A percentile compares a stretch with the other conserved stretches of the same genome.
Conservation (phyloP, 2,797 vertebrate genomes). For the Pteronotus mesoamericanus region DNA sequence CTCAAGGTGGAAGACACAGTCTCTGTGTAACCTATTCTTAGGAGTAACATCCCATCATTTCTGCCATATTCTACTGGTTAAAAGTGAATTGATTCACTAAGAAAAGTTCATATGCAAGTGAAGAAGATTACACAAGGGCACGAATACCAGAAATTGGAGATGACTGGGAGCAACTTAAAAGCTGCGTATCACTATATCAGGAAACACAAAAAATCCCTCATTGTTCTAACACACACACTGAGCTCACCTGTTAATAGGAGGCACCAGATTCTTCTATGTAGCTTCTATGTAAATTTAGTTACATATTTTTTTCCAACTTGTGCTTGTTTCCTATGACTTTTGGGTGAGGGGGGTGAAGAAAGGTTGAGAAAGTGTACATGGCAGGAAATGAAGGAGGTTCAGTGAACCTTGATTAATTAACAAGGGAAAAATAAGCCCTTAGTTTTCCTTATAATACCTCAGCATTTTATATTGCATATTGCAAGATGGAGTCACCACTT, state of each 20-base stretch:
- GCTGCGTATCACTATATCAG: accelerated
- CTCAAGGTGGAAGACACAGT: neutral
- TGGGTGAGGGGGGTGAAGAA: accelerated
- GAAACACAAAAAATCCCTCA: neutral
- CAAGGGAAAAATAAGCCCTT: neutral
- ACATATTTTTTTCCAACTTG: neutral
- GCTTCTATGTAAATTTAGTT: neutral
- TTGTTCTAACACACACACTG: neutral
- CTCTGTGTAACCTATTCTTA: neutral
- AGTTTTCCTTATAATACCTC: neutral
- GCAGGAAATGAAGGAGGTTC: neutral
- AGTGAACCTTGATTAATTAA: neutral
- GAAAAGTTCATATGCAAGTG: neutral
- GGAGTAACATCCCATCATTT: neutral
- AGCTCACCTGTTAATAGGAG: neutral
- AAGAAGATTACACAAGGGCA: neutral
- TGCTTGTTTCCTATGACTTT: neutral
- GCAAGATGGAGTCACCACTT: slow-evolving; percentile 16
- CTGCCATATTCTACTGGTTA: neutral
- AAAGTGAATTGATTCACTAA: neutral
- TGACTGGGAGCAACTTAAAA: neutral
- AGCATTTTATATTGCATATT: neutral
- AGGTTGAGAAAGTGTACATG: neutral
- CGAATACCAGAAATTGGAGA: neutral
- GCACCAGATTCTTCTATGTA: neutral